Percentiles rank a stretch among this genome's conserved stretches.
Evolutionary conservation across 2,888 invertebrate species (phyloP).

Genomic region (Caenorhabditis becei): DNA sequence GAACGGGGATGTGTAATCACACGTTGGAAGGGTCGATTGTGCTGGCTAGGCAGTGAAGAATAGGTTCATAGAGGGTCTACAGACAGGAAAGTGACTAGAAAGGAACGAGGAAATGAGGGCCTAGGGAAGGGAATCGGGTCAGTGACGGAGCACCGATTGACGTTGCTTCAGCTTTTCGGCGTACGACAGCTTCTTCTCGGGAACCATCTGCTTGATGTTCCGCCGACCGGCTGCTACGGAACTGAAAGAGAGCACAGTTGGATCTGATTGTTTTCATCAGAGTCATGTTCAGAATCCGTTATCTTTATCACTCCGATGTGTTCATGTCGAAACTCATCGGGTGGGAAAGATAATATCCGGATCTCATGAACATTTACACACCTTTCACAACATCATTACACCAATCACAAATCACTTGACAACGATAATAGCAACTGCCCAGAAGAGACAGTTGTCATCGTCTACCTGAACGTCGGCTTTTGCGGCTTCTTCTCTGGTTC

Average conservation of each 20-base stretch:
- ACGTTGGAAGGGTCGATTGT: conserved; percentile 31
- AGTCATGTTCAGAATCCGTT: no score
- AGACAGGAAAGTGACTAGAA: conserved; percentile 38
- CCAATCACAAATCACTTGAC: conserved; percentile 32
- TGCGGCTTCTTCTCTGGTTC: conserved; percentile 64
- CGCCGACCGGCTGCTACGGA: conserved; percentile 53
- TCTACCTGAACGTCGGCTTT: conserved; percentile 72
- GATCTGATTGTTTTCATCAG: no score
- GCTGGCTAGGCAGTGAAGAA: conserved; percentile 34
- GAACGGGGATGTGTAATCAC: conserved; percentile 36
- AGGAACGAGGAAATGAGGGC: conserved; percentile 12
- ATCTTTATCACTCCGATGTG: no score
- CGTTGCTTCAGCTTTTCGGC: conserved; percentile 65
- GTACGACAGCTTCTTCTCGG: conserved; percentile 66
- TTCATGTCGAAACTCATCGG: no score
- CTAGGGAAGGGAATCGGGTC: conserved; percentile 11
- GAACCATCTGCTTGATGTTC: conserved; percentile 52
- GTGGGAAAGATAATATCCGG: background rate
- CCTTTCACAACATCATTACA: conserved; percentile 25
- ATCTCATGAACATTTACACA: conserved; percentile 25
- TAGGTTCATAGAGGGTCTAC: conserved; percentile 36
- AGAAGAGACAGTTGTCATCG: conserved; percentile 11
- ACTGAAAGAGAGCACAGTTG: conserved; percentile 22
- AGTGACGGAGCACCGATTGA: conserved; percentile 26
- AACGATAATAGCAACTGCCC: conserved; percentile 38